Conservation (phyloP, 1,140 invertebrate species). For the Diachasmimorpha longicaudata region DNA sequence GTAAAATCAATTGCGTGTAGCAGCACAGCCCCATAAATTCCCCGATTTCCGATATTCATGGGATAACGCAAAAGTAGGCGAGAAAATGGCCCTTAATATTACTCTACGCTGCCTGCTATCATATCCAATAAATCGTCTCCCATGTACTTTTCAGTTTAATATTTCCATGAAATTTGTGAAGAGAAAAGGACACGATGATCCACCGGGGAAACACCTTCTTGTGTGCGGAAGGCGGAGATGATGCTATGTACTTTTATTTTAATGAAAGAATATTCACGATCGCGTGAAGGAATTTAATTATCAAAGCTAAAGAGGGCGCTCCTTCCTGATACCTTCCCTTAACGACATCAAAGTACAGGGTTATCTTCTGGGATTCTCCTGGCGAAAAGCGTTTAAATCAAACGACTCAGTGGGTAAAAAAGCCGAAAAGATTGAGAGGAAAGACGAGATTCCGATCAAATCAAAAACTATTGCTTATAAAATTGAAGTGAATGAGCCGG, state of each 20-base stretch:
- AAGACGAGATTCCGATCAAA: neutral
- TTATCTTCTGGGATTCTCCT: neutral
- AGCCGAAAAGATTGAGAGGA: neutral
- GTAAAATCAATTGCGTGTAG: neutral
- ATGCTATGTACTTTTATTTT: neutral
- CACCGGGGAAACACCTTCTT: neutral
- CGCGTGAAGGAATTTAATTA: slow-evolving; percentile 22
- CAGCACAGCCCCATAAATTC: neutral
- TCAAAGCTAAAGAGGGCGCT: neutral
- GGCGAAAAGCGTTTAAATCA: slow-evolving; percentile 14
- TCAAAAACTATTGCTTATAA: neutral
- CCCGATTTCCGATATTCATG: neutral
- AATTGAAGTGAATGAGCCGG: neutral
- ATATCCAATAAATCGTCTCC: slow-evolving; percentile 4
- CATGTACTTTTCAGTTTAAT: neutral
- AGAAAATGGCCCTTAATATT: slow-evolving; percentile 19
- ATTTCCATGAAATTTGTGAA: neutral
- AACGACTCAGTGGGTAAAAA: neutral
- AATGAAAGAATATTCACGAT: slow-evolving; percentile 1
- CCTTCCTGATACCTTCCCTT: neutral
- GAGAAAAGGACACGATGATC: neutral
- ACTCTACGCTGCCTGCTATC: neutral
- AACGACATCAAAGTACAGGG: slow-evolving; percentile 20
- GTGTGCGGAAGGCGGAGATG: neutral
- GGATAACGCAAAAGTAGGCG: neutral